Percentiles rank a stretch among this genome's conserved stretches.
These are phyloP conservation scores for Drosophila siamana DNA, from an alignment of 2,888 invertebrate species.

Conservation along the genomic window DNA sequence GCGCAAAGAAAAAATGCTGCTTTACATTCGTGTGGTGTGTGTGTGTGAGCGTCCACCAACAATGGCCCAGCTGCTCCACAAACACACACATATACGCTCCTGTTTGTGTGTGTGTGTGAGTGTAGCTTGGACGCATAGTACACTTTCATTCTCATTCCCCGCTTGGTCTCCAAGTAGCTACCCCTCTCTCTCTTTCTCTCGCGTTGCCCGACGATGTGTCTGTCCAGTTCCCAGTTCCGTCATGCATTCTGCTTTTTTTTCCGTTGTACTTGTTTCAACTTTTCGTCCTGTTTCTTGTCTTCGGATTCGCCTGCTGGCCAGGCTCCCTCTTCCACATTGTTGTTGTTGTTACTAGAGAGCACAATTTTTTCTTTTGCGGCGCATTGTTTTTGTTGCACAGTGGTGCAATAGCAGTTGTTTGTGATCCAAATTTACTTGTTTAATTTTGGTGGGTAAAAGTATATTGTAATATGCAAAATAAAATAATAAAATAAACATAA, in stretches of 20 bases:
- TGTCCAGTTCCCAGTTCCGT: slow-evolving; percentile 70
- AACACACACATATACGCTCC: slow-evolving; percentile 19
- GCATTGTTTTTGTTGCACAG: slow-evolving; percentile 78
- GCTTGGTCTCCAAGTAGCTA: slow-evolving; percentile 47
- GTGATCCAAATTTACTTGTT: too few species aligned
- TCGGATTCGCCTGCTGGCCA: slow-evolving; percentile 72
- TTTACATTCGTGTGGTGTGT: slow-evolving; percentile 45
- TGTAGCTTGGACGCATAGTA: slow-evolving; percentile 63
- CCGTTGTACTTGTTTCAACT: slow-evolving; percentile 58
- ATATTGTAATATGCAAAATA: too few species aligned
- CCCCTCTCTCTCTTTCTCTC: slow-evolving; percentile 26
- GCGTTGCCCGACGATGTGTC: slow-evolving; percentile 67
- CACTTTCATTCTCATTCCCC: slow-evolving; percentile 79
- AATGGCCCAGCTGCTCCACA: slow-evolving; percentile 62
- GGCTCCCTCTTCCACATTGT: slow-evolving; percentile 25
- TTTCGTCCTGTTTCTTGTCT: slow-evolving; percentile 82
- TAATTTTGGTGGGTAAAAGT: too few species aligned
- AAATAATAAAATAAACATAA: too few species aligned
- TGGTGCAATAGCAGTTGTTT: slow-evolving; percentile 34
- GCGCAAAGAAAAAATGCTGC: slow-evolving; percentile 73
- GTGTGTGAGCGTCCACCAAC: slow-evolving; percentile 67
- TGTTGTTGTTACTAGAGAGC: slow-evolving; percentile 65
- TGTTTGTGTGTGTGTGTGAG: slow-evolving; percentile 33
- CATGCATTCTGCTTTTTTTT: slow-evolving; percentile 56
- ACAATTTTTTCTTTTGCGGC: slow-evolving; percentile 59